Evolutionary conservation across 1,140 invertebrate genomes (phyloP).

Genomic region (Portunus trituberculatus): DNA sequence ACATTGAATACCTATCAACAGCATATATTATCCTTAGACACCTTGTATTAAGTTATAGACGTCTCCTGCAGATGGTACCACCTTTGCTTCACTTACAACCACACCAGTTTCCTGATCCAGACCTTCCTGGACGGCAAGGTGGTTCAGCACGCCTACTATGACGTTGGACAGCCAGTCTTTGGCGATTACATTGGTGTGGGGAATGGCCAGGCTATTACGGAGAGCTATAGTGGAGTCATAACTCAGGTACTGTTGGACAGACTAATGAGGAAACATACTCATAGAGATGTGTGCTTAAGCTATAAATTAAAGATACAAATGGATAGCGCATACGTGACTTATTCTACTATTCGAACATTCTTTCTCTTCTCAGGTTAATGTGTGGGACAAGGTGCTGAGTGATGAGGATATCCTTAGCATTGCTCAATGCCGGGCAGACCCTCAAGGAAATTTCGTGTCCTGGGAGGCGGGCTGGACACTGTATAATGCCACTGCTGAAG

Average conservation of each 20-base stretch:
- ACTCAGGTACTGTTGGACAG: constrained; percentile 26
- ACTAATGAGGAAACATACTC: background rate
- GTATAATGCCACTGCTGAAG: constrained; percentile 22
- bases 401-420: constrained; percentile 48
- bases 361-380: constrained; percentile 50
- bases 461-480: constrained; percentile 65
- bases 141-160: constrained; percentile 59
- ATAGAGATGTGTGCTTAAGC: background rate
- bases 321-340: too few species aligned
- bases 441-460: constrained; percentile 54
- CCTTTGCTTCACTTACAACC: constrained; percentile 68
- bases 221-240: constrained; percentile 67
- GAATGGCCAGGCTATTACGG: constrained; percentile 37
- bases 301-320: background rate
- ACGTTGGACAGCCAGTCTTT: constrained; percentile 41
- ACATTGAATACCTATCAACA: too few species aligned
- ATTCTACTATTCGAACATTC: too few species aligned
- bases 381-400: constrained; percentile 61
- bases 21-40: too few species aligned
- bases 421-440: constrained; percentile 28
- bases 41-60: too few species aligned
- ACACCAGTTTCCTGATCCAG: constrained; percentile 43
- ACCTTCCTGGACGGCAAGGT: constrained; percentile 64
- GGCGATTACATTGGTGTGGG: constrained; percentile 57
- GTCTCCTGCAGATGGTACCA: constrained; percentile 58